Evolutionary conservation across 2,888 invertebrate genomes (phyloP), one percentile per base, ranked within the genome.

Genomic region (Aproaerema taeniolella): DNA sequence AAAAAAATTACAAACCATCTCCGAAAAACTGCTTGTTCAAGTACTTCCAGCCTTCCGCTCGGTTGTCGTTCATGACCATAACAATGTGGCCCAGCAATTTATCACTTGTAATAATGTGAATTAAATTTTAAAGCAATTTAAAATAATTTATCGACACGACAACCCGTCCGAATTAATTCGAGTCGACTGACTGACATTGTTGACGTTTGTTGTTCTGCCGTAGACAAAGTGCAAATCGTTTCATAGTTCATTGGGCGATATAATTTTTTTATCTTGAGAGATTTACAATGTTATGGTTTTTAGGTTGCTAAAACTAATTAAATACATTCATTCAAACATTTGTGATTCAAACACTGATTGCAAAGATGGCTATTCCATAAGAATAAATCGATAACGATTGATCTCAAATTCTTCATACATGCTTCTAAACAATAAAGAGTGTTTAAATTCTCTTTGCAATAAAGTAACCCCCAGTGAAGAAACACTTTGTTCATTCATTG

Each of bases 1-100:
- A 20, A 20, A 20, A 6, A 8, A 20, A 20, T 40, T 56, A 82
- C 83, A 55, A 54, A 86, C 86, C 86, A 56, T 86, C 86, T 36
- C 86, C 86, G 49, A 86, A 86, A 67, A 73, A 86, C 53, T 86
- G 86, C 62, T 86, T 86, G 53, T 86, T 86, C 45, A 86, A 67
- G 62, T 78, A 86, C 53, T 86, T 86, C 86, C 86, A 86, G 50
- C 86, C 86, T 53, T 86, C 86, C 1, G 75, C 85, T 29, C 86
- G 82, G 17, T 82, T 81, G 40, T 80, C 83, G 37, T 78, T 82
- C 12, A 66, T 49, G 42, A n/a, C 35, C 28, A 28, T 35, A 28
- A 15, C 16, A 28, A 11, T 28, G 10, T n/a, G 16, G 8, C 15
- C 10, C 14, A 10, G 26, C 16, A 10, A 16, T 11, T 8, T 11